Evolutionary conservation across 2,888 invertebrate species (phyloP).

Genomic region (Sipha maydis): DNA sequence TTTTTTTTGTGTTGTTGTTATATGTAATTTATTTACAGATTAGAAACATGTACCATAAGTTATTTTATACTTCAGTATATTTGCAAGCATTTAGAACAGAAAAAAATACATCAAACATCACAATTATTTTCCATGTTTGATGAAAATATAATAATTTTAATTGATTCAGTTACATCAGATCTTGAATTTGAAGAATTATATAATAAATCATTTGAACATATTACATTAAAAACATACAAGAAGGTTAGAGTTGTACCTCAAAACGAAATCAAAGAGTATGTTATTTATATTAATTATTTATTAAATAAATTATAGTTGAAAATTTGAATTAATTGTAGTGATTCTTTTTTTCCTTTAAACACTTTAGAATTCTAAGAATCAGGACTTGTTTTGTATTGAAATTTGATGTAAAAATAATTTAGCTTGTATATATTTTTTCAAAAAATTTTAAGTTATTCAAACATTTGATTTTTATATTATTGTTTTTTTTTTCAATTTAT

Average conservation of each 20-base stretch:
- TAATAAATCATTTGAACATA: conserved; percentile 1
- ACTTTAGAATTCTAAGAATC: no score
- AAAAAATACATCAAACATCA: conserved; percentile 11
- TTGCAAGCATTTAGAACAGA: background rate
- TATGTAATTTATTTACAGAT: conserved; percentile 13
- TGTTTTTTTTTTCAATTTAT: no score
- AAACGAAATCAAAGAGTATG: conserved; percentile 6
- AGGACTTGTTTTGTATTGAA: no score
- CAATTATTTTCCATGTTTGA: conserved; percentile 22
- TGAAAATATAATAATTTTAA: background rate
- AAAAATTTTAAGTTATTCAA: no score
- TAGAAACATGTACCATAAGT: background rate
- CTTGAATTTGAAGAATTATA: background rate
- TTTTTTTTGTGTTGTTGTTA: no score
- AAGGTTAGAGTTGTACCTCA: background rate
- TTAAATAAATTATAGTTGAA: no score
- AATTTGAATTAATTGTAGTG: no score
- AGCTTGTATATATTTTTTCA: no score
- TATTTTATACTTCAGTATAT: conserved; percentile 27
- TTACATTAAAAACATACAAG: conserved; percentile 10
- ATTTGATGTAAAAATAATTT: no score
- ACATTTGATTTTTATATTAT: no score
- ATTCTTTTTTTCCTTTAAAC: no score
- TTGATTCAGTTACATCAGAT: background rate
- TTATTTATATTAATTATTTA: background rate